Evolutionary conservation across 2,888 invertebrate genomes (phyloP), one percentile per base, ranked within the genome.

Genomic region (Chalcis sispes): DNA sequence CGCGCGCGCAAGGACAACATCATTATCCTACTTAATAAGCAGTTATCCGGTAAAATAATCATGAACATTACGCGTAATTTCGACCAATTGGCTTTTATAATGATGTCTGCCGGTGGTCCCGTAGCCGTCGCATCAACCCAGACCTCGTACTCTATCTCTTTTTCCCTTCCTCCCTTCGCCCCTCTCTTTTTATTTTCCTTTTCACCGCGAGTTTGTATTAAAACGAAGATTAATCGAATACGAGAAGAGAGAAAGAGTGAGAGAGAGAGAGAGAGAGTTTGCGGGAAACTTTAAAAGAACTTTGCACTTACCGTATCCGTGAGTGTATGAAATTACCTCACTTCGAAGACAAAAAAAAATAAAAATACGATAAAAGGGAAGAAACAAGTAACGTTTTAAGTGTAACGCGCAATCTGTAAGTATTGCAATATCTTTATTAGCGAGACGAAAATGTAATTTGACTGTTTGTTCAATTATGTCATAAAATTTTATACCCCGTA

Each of bases 31-130:
- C 62, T 10, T 67, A 75, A 77, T 75, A 75, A 77, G 77, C 72
- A 75, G 75, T 75, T 72, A 64, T 74, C 64, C 73, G 25, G 72
- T 67, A 75, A 75, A n/a, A 77, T 77, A 71, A 77, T 77, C 74
- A 74, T 75, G 67, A 77, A 46, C 62, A 77, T 74, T 72, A 72
- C 71, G 77, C 58, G 77, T 42, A 77, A 77, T 77, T 77, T 77
- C 64, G 72, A 67, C 74, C 75, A 77, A 77, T 77, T 77, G 74
- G 75, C 71, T 75, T 72, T 77, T 74, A 75, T 77, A 77, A 77
- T 77, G 74, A 77, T 72, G 75, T 75, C 42, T 67, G 74, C 77
- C 75, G 77, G 77, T 77, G 77, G 77, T 77, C 77, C 64, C 27
- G 20, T 46, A 18, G 10, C 1, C n/a, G n/a, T n/a, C n/a, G n/a